These are phyloP conservation scores for Drosophila elegans DNA, from an alignment of 1,140 invertebrate species.

Conservation along the genomic window DNA sequence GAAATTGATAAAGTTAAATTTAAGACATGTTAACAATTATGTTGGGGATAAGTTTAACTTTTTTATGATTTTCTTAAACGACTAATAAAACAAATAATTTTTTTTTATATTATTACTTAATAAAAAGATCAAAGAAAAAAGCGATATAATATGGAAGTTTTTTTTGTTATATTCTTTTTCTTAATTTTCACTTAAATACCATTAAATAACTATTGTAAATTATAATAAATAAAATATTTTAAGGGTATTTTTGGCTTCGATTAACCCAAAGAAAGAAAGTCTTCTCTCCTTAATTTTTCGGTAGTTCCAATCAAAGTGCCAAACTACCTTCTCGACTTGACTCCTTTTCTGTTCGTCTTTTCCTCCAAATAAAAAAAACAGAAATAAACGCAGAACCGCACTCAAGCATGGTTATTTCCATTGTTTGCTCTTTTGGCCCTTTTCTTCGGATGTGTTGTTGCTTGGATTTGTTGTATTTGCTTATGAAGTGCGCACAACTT, in stretches of 20 bases:
- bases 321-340: constrained; percentile 55
- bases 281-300: constrained; percentile 26
- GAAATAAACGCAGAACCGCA: constrained; percentile 36
- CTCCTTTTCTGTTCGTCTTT: constrained; percentile 17
- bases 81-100: too few species aligned
- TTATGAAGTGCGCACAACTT: constrained; percentile 82
- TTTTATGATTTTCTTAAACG: too few species aligned
- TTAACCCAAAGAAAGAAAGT: neutral
- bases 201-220: too few species aligned
- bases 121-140: too few species aligned
- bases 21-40: too few species aligned
- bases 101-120: too few species aligned
- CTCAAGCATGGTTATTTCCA: constrained; percentile 61
- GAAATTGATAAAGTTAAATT: too few species aligned
- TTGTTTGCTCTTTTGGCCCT: constrained; percentile 78
- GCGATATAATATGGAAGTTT: too few species aligned
- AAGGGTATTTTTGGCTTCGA: constrained; percentile 1
- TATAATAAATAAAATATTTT: neutral
- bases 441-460: constrained; percentile 41
- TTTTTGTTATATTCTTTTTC: too few species aligned
- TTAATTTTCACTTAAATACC: too few species aligned
- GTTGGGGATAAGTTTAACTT: too few species aligned
- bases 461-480: constrained; percentile 74
- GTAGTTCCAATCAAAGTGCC: constrained; percentile 78
- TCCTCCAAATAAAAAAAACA: constrained; percentile 7